Percentiles rank a stretch among this genome's conserved stretches.
Conservation (phyloP, 2,113 vertebrate species). For the Chaetops frenatus region DNA sequence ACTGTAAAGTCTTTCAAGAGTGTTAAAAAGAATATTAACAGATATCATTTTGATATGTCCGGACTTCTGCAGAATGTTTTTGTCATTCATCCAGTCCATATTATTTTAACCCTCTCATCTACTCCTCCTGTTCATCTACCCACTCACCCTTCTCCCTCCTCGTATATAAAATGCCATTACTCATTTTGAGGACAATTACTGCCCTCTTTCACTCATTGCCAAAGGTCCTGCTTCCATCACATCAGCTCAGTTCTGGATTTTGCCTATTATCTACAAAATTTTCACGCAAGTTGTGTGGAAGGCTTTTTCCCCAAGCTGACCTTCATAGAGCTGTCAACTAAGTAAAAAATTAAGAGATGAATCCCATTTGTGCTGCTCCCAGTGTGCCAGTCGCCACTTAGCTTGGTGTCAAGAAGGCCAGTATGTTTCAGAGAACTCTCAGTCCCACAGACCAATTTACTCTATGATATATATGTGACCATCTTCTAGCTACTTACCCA, state of each 20-base stretch:
- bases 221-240: neutral
- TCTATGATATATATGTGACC: neutral
- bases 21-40: too few species aligned
- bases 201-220: neutral
- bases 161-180: neutral
- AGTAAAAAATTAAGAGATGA: neutral
- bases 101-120: neutral
- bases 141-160: neutral
- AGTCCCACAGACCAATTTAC: neutral
- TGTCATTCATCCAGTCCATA: neutral
- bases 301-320: neutral
- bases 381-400: rapidly evolving
- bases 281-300: neutral
- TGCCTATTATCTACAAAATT: neutral
- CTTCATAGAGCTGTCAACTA: neutral
- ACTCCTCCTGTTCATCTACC: neutral
- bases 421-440: neutral
- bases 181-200: neutral
- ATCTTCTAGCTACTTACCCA: neutral
- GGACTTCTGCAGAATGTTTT: neutral
- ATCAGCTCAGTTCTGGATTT: neutral
- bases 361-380: neutral
- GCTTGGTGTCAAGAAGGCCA: neutral
- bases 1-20: too few species aligned
- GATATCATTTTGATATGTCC: neutral